Base-by-base conservation (phyloP, 2,797 vertebrate genomes). In the Merluccius polli region DNA sequence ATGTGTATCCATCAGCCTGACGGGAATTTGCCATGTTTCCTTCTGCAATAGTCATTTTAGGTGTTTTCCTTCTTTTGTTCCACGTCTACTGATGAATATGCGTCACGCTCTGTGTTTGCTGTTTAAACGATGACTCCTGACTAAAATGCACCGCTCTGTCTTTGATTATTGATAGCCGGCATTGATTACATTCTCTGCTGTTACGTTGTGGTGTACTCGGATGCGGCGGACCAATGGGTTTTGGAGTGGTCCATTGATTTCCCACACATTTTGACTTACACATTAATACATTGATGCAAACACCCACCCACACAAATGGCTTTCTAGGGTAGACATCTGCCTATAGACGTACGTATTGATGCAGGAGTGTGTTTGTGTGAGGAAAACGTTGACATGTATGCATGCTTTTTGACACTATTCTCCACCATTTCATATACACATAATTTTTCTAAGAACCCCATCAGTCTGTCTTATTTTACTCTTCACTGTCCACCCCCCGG, bases 1-100 rank as follows among this genome's bases (percentile, higher is more conserved):
- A 81, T 77, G 83, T 82, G 83, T 41, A 33, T 74, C 77, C 77
- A 79, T 82, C 80, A 84, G 65, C 67, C 80, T 79, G 73, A 7
- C 59, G 63, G 73, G 77, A 81, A 77, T 76, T 77, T 86, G 82
- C 83, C 52, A 77, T 86, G 7, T 24, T 4, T 72, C 71, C 27
- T 44, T n/a, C 71, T 72, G 70, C 70, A 1, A 4, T 27, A 13
- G 9, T 65, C 2, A 27, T 65, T 44, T 6, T 2, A 72, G n/a
- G n/a, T 52, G 41, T 71, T n/a, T 21, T 71, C 44, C 12, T 44
- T 29, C 2, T 72, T 13, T 31, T 48, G 15, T 6, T 69, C 13
- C 27, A 24, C 4, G n/a, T 67, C 65, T 67, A 5, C 48, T 52
- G 48, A n/a, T 9, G n/a, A 9, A 24, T 11, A 24, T 24, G 52